Percentiles rank a stretch among this genome's conserved stretches.
Conservation (phyloP, 2,113 vertebrate genomes). For the Phoxinus phoxinus region DNA sequence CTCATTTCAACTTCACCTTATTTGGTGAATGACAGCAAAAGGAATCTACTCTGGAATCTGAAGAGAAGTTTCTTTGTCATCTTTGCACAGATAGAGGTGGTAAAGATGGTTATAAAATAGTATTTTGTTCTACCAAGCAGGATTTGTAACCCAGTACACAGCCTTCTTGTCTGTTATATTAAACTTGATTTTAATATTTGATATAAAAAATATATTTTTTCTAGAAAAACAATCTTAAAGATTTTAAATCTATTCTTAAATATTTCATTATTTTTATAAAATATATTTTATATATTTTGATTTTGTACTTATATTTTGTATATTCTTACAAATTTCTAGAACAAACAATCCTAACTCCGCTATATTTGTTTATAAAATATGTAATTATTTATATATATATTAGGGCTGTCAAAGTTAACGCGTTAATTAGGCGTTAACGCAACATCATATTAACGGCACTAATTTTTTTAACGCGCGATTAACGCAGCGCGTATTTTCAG, state of each 20-base stretch:
- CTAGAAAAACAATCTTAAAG: too few relatives aligned
- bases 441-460: too few relatives aligned
- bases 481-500: too few relatives aligned
- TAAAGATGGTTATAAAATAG: neutral
- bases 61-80: neutral
- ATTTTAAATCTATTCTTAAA: neutral
- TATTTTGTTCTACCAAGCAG: neutral
- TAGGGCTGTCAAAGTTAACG: too few relatives aligned
- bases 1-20: neutral
- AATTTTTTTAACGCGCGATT: too few relatives aligned
- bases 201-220: too few relatives aligned
- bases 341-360: too few relatives aligned
- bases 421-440: too few relatives aligned
- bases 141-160: neutral
- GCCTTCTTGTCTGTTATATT: neutral
- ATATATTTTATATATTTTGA: too few relatives aligned
- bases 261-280: neutral
- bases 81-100: neutral
- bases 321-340: too few relatives aligned
- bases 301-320: too few relatives aligned
- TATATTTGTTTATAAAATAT: too few relatives aligned
- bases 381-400: neutral
- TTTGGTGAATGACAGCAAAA: conserved; percentile 1
- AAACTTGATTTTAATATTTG: neutral
- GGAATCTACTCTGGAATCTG: neutral